Base-by-base conservation (phyloP, 2,888 invertebrate genomes). In the Ischnura elegans region DNA sequence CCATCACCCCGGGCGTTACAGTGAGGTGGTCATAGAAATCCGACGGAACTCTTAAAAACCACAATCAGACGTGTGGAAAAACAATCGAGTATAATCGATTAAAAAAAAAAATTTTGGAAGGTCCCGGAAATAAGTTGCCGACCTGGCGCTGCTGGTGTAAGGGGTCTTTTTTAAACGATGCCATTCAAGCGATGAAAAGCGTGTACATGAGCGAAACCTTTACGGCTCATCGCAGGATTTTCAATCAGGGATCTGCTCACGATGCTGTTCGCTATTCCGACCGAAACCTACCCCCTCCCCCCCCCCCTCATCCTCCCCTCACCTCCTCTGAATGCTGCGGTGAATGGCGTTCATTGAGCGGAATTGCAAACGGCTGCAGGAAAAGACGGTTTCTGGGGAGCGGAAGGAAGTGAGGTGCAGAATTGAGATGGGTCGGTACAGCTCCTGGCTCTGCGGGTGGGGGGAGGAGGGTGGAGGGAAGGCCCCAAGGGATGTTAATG, bases 331-430 rank as follows among this genome's bases (percentile, higher is more conserved):
- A 61, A 90, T 90, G 90, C 66, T 90, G 90, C 90, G 90, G 90
- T 90, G 61, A 90, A 90, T 61, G 43, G 66, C 90, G 42, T 61
- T 90, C 90, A 90, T 90, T 90, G 90, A 51, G 66, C 90, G 90
- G 90, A 90, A 90, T 90, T 61, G 90, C 90, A 90, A 90, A 90
- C 90, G 90, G 61, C 90, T 90, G 55, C 90, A 61, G 90, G 66
- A 90, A 66, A 90, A 90, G 90, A 87, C 87, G 86, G 86, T 86
- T 86, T 86, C 45, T 45, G 86, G 86, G 45, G 86, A 86, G n/a
- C 86, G 87, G 87, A 87, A 87, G 87, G 51, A 87, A 87, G 87
- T 55, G 90, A 90, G 43, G 55, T 90, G 90, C 90, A 43, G 90
- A 61, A 90, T 90, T 61, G 66, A 55, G 90, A 90, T 90, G 90